Percentiles rank a stretch among this genome's conserved stretches.
phyloP scores from a whole-genome alignment of 2,113 vertebrate genomes.

The Pontoporia blainvillei region DNA sequence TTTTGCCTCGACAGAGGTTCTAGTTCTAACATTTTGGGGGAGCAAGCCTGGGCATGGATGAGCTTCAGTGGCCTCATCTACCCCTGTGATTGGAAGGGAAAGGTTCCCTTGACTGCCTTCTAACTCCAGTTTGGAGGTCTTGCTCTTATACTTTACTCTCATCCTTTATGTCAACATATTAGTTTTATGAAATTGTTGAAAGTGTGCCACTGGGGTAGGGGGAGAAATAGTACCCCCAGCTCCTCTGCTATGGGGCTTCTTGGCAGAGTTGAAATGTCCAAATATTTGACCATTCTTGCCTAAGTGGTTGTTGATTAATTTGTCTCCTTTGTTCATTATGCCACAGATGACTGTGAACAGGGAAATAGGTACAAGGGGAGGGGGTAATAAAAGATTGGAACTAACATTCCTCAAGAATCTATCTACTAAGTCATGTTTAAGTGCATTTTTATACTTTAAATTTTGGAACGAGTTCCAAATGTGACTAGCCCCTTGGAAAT shows the following conservation, averaged over 20 bases:
- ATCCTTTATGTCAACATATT: not conserved
- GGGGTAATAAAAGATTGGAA: not conserved
- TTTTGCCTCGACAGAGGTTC: not conserved
- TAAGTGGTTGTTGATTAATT: not conserved
- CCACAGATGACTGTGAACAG: not conserved
- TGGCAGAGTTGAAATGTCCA: not conserved
- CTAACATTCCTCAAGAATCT: not conserved
- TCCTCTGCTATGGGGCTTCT: not conserved
- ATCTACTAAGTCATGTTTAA: not conserved
- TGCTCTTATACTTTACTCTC: not conserved
- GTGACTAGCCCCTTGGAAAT: not conserved
- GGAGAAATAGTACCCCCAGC: not conserved
- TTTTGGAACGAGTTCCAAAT: not conserved
- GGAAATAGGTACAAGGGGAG: not conserved
- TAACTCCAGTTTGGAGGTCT: not conserved
- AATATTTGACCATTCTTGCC: not conserved
- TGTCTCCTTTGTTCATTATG: not conserved
- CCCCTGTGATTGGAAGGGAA: accelerated
- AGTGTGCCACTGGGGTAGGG: not conserved
- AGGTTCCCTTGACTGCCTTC: not conserved
- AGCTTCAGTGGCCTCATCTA: not conserved
- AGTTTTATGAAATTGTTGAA: not conserved
- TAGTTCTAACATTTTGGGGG: not conserved
- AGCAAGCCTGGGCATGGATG: not conserved
- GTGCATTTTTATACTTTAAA: not conserved